Evolutionary conservation across 2,888 invertebrate species (phyloP).

Genomic region (Podabrus alpinus): DNA sequence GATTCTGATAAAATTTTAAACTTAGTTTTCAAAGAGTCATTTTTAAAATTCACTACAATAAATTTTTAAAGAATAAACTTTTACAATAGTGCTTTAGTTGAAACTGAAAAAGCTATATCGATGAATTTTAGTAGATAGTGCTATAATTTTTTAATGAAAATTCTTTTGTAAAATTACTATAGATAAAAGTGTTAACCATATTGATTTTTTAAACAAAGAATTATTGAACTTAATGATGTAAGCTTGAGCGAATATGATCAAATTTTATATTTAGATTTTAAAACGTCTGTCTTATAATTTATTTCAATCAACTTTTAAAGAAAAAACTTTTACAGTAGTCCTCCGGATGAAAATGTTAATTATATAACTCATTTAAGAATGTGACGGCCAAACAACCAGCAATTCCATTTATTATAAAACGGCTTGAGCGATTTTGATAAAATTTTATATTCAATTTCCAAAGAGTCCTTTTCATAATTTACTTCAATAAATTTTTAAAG

Average conservation of each 20-base stretch:
- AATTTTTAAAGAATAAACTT: not conserved
- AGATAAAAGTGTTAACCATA: too few species aligned
- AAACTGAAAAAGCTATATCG: too few species aligned
- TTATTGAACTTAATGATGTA: too few species aligned
- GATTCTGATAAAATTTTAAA: not conserved
- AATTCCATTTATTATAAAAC: too few species aligned
- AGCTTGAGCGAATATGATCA: not conserved
- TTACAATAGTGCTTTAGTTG: not conserved
- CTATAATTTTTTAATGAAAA: too few species aligned
- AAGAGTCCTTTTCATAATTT: not conserved
- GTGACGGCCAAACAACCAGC: too few species aligned
- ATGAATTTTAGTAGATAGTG: too few species aligned
- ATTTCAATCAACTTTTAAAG: not conserved
- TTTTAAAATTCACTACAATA: not conserved
- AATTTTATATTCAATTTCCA: not conserved
- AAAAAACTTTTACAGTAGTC: not conserved
- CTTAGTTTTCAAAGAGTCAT: not conserved
- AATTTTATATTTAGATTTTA: not conserved
- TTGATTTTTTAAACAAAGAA: too few species aligned
- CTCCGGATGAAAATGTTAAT: too few species aligned
- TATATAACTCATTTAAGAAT: too few species aligned
- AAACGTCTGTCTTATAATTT: too few species aligned
- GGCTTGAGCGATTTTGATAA: not conserved
- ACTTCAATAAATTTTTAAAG: not conserved
- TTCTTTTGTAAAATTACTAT: too few species aligned